Evolutionary conservation across 2,888 invertebrate genomes (phyloP).

Genomic region (Pandemis corylana): DNA sequence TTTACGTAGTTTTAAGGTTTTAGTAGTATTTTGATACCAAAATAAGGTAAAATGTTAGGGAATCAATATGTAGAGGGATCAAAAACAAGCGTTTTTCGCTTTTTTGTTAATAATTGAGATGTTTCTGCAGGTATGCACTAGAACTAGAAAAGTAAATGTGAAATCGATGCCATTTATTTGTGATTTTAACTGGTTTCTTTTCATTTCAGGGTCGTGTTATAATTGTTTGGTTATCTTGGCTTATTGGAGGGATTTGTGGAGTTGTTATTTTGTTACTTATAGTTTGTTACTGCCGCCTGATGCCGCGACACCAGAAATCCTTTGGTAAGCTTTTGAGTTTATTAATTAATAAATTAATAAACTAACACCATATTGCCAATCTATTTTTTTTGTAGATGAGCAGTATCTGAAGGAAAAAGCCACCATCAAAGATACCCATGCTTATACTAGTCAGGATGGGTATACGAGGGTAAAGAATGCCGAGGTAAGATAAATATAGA

Average conservation of each 20-base stretch:
- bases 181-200: constrained; percentile 40
- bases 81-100: constrained; percentile 71
- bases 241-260: constrained; percentile 86
- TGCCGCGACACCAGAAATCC: constrained; percentile 88
- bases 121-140: constrained; percentile 75
- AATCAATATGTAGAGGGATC: constrained; percentile 60
- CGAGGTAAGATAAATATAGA: constrained; percentile 62
- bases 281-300: constrained; percentile 88
- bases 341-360: background rate
- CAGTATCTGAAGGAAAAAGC: constrained; percentile 78
- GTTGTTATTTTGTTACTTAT: constrained; percentile 87
- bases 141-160: constrained; percentile 57
- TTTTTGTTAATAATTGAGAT: constrained; percentile 76
- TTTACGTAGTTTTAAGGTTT: constrained; percentile 53
- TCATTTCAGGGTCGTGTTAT: constrained; percentile 79
- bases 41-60: constrained; percentile 70
- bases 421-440: constrained; percentile 76
- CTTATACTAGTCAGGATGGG: constrained; percentile 71
- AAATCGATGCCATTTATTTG: constrained; percentile 46
- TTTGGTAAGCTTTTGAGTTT: constrained; percentile 80
- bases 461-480: constrained; percentile 71
- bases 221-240: constrained; percentile 84
- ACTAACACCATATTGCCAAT: background rate
- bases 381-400: constrained; percentile 66
- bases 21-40: constrained; percentile 55